Evolutionary conservation across 2,113 vertebrate species (phyloP).

Genomic region (Naja naja): DNA sequence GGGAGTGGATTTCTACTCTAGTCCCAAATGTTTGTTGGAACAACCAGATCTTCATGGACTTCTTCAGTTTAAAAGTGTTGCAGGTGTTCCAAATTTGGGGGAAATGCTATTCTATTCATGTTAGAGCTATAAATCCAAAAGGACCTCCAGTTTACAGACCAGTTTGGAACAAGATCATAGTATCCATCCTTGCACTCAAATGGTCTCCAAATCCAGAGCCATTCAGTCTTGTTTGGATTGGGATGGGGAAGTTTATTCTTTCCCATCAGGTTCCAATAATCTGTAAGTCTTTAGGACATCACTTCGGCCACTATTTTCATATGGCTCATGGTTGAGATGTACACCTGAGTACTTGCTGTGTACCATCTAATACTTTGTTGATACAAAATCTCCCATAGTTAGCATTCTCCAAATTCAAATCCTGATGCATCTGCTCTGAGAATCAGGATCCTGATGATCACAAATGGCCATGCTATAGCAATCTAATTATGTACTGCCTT

Average conservation of each 20-base stretch:
- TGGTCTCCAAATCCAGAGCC: background rate
- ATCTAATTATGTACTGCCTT: background rate
- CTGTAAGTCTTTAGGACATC: background rate
- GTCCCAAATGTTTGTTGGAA: background rate
- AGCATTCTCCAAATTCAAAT: background rate
- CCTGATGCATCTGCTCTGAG: background rate
- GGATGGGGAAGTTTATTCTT: background rate
- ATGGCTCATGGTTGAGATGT: background rate
- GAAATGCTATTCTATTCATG: background rate
- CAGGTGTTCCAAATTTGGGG: background rate
- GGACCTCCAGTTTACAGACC: background rate
- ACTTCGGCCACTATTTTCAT: background rate
- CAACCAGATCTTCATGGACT: background rate
- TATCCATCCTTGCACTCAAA: background rate
- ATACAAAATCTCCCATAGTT: background rate
- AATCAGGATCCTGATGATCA: background rate
- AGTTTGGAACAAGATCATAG: background rate
- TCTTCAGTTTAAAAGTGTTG: background rate
- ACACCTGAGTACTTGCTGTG: background rate
- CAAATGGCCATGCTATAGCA: background rate
- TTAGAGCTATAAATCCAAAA: background rate
- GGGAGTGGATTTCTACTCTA: background rate
- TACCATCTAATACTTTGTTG: background rate
- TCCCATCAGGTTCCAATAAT: background rate
- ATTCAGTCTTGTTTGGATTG: background rate